A percentile compares a stretch with the other conserved stretches of the same genome.
These are phyloP conservation scores for Pseudorhiza aurosa DNA, from an alignment of 30 jellyfish, hydroid and myxozoan genomes.

Conservation along the genomic window DNA sequence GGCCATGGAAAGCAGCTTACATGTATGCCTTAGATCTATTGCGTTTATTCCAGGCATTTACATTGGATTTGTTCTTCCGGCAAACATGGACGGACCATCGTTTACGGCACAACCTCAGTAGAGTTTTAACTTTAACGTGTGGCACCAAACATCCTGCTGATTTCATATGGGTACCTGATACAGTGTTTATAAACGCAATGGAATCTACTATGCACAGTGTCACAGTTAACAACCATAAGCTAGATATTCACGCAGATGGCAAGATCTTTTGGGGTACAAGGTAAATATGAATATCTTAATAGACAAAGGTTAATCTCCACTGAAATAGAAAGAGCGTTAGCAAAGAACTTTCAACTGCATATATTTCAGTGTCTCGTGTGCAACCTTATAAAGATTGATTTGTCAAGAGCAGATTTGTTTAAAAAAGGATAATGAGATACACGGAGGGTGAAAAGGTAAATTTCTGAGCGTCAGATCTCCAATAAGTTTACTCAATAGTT, in stretches of 20 bases:
- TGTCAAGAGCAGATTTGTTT: too few relatives aligned
- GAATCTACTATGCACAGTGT: conserved; percentile 63
- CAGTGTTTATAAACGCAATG: conserved; percentile 69
- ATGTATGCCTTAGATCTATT: too few relatives aligned
- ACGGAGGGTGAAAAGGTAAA: too few relatives aligned
- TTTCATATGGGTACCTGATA: conserved; percentile 86
- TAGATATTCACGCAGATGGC: conserved; percentile 65
- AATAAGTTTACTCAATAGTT: too few relatives aligned
- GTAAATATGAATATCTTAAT: not conserved
- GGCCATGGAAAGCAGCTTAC: too few relatives aligned
- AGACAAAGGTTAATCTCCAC: too few relatives aligned
- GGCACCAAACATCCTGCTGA: conserved; percentile 89
- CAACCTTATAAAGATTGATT: too few relatives aligned
- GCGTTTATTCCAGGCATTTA: conserved; percentile 70
- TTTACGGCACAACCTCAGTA: conserved; percentile 50
- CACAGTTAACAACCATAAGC: conserved; percentile 68
- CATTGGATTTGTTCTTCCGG: conserved; percentile 79
- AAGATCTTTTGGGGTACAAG: conserved; percentile 82
- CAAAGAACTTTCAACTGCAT: too few relatives aligned
- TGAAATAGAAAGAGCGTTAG: too few relatives aligned
- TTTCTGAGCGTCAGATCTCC: too few relatives aligned
- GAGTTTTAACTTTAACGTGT: conserved; percentile 50
- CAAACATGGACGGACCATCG: conserved; percentile 81
- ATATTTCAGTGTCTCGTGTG: too few relatives aligned
- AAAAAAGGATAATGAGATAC: too few relatives aligned